phyloP scores from a whole-genome alignment of 2,888 invertebrate genomes.

The Orthosia cruda region DNA sequence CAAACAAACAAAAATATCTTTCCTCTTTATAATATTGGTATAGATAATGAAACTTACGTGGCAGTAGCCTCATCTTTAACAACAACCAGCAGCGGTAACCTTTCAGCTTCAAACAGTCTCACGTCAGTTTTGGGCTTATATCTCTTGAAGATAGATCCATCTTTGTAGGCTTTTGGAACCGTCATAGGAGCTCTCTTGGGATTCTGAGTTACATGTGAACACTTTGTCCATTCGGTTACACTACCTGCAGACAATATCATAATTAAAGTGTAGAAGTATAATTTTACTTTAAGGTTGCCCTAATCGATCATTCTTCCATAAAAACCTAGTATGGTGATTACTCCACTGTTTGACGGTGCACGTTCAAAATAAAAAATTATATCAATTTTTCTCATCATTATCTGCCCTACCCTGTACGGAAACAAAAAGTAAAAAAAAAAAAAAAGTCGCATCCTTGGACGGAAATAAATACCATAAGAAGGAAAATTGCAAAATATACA shows the following conservation, averaged over 20 bases:
- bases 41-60: slow-evolving; percentile 71
- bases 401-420: no score
- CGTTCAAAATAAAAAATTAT: no score
- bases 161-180: slow-evolving; percentile 93
- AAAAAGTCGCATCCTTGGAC: no score
- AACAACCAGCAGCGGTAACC: slow-evolving; percentile 74
- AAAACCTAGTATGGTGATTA: no score
- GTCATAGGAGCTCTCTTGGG: slow-evolving; percentile 94
- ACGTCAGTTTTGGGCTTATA: slow-evolving; percentile 92
- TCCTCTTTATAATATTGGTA: no score
- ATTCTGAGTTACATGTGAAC: slow-evolving; percentile 93
- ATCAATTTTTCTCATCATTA: no score
- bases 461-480: no score
- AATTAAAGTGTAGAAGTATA: neutral
- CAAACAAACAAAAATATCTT: no score
- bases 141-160: slow-evolving; percentile 91
- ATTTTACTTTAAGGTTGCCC: neutral
- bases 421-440: no score
- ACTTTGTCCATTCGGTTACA: slow-evolving; percentile 97
- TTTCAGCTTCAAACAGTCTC: slow-evolving; percentile 90
- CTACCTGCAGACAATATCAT: slow-evolving; percentile 83
- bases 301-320: no score
- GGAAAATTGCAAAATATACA: no score
- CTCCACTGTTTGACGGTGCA: no score
- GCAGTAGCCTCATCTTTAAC: slow-evolving; percentile 89